Percentiles rank a stretch among this genome's conserved stretches.
Evolutionary conservation across 2,113 vertebrate species (phyloP).

Genomic region (Apistogramma diplotaenia): DNA sequence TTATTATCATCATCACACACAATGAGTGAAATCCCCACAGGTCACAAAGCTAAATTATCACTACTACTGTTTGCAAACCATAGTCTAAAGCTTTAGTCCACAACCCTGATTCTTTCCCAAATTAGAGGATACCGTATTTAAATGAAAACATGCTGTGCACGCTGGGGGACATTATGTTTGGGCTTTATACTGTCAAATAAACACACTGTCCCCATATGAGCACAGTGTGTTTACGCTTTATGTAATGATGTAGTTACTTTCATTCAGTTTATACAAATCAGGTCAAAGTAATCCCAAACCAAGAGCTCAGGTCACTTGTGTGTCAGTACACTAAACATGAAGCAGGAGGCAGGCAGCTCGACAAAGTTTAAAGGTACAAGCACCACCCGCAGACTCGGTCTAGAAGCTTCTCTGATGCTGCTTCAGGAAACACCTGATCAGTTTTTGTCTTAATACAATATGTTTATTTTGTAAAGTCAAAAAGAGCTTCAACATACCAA

Average conservation of each 20-base stretch:
- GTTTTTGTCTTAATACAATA: neutral
- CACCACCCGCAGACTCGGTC: neutral
- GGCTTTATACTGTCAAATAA: neutral
- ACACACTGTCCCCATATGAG: neutral
- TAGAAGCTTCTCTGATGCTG: neutral
- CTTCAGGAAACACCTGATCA: accelerated
- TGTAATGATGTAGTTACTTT: neutral
- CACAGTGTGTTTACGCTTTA: neutral
- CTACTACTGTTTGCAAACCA: neutral
- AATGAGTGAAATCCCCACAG: neutral
- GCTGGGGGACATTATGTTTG: too few relatives aligned
- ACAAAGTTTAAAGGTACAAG: neutral
- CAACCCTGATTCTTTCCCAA: too few relatives aligned
- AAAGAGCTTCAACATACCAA: neutral
- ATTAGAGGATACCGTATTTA: too few relatives aligned
- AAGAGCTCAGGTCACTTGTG: neutral
- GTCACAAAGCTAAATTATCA: neutral
- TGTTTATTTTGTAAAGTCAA: neutral
- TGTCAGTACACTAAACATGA: accelerated
- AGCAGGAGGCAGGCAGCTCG: neutral
- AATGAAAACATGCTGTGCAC: too few relatives aligned
- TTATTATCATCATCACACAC: accelerated
- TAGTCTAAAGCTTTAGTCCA: neutral
- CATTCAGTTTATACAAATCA: neutral
- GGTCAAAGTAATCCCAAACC: neutral